These are phyloP conservation scores for Nemoura dubitans DNA, from an alignment of 2,888 invertebrate genomes.

Conservation along the genomic window DNA sequence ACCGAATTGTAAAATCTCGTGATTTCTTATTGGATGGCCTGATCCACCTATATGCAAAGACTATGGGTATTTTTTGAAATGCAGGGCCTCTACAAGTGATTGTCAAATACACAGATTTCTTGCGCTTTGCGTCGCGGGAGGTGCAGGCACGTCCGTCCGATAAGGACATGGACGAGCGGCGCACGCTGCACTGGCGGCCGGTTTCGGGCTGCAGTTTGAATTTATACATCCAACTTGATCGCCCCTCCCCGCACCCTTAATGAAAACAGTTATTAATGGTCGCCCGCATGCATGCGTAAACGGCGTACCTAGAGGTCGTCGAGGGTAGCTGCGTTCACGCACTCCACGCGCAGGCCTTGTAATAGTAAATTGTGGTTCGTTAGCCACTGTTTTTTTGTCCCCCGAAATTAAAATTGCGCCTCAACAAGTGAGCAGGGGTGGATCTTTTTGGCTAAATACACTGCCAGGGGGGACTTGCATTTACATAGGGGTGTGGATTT, in stretches of 20 bases:
- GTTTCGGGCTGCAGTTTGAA: not conserved
- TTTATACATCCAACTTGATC: not conserved
- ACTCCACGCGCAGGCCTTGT: not conserved
- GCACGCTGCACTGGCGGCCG: not conserved
- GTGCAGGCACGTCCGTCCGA: not conserved
- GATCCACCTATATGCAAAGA: no score
- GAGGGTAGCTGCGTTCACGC: not conserved
- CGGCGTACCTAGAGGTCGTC: not conserved
- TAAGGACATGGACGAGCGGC: not conserved
- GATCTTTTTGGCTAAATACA: not conserved
- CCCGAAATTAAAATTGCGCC: not conserved
- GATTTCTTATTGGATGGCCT: no score
- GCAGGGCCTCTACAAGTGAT: not conserved
- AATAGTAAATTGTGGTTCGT: slow-evolving; percentile 24
- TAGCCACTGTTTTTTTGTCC: slow-evolving; percentile 14
- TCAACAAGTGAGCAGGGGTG: slow-evolving; percentile 29
- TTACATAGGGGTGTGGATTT: slow-evolving; percentile 27
- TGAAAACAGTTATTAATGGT: not conserved
- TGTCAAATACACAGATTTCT: not conserved
- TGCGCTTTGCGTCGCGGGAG: not conserved
- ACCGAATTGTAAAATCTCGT: no score
- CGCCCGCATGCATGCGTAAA: not conserved
- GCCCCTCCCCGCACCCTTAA: not conserved
- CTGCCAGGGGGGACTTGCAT: not conserved
- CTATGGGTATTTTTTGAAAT: no score